Evolutionary conservation across 2,888 invertebrate genomes (phyloP).

Genomic region (Dasysyrphus albostriatus): DNA sequence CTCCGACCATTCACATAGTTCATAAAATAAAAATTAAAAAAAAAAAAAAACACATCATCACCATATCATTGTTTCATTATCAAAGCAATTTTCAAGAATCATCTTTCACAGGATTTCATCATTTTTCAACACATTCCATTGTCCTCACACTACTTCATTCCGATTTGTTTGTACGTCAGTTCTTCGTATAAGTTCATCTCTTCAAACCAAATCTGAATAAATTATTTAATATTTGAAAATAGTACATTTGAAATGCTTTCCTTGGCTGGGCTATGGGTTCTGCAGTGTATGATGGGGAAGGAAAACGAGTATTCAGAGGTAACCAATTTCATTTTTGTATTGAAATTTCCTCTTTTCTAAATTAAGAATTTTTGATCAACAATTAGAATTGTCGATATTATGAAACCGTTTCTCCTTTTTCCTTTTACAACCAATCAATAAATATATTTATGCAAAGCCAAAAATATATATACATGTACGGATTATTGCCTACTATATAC

Average conservation of each 20-base stretch:
- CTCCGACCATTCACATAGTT: background rate
- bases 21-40: background rate
- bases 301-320: background rate
- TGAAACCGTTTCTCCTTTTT: slow-evolving; percentile 2
- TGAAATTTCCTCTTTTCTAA: background rate
- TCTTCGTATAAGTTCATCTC: background rate
- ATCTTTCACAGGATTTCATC: slow-evolving; percentile 39
- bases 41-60: slow-evolving; percentile 2
- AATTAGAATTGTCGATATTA: background rate
- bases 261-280: background rate
- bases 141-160: background rate
- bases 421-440: background rate
- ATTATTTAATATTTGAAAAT: slow-evolving; percentile 52
- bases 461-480: background rate
- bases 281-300: background rate
- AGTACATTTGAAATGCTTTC: slow-evolving; percentile 1
- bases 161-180: background rate
- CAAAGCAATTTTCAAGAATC: slow-evolving; percentile 23
- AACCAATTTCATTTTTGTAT: background rate
- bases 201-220: slow-evolving; percentile 50
- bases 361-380: slow-evolving; percentile 47
- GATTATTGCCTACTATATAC: background rate
- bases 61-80: slow-evolving; percentile 9
- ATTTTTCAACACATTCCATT: slow-evolving; percentile 10
- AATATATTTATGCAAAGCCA: slow-evolving; percentile 15